Evolutionary conservation across 2,797 vertebrate genomes (phyloP).

Genomic region (Hoplostethus atlanticus): DNA sequence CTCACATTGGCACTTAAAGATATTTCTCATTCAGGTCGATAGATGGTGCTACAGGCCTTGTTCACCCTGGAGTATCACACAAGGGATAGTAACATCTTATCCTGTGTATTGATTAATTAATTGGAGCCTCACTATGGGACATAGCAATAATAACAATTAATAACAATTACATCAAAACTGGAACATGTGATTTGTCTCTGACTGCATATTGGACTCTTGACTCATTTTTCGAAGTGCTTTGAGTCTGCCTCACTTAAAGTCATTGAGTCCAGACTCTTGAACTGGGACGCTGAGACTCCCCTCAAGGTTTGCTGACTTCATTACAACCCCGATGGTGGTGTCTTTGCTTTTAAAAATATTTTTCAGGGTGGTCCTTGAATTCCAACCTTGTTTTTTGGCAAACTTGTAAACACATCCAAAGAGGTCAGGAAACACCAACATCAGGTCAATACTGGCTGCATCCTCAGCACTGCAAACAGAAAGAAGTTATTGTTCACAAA

Average conservation of each 20-base stretch:
- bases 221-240: too few relatives aligned
- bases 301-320: neutral
- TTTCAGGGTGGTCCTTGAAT: conserved; percentile 42
- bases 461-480: too few relatives aligned
- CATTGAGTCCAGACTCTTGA: conserved; percentile 27
- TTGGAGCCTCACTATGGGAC: too few relatives aligned
- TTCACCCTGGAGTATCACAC: too few relatives aligned
- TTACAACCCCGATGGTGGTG: neutral
- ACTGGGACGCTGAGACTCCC: conserved; percentile 15
- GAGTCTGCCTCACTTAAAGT: neutral
- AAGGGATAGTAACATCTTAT: too few relatives aligned
- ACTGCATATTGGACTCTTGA: too few relatives aligned
- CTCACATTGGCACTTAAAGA: neutral
- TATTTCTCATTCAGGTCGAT: neutral
- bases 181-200: neutral
- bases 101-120: too few relatives aligned
- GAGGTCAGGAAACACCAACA: conserved; percentile 63
- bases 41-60: neutral
- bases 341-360: conserved; percentile 49
- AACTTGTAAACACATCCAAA: conserved; percentile 66
- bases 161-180: too few relatives aligned
- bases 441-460: too few relatives aligned
- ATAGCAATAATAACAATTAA: too few relatives aligned
- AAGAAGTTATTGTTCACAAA: too few relatives aligned
- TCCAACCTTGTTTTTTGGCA: conserved; percentile 61